Conservation (phyloP, 2,113 vertebrate genomes). For the Caretta caretta region DNA sequence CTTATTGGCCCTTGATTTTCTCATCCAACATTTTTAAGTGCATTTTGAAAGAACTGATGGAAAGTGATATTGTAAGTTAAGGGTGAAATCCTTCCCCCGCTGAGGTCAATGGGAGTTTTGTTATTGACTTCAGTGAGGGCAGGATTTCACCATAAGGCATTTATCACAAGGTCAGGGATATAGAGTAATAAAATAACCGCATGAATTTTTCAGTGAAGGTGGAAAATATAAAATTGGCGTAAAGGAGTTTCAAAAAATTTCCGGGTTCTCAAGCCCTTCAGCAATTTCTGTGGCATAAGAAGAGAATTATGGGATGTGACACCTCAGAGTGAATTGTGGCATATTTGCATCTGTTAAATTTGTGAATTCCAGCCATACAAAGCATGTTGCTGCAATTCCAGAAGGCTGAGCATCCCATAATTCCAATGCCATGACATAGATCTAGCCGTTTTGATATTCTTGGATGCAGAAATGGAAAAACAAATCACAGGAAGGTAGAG, state of each 20-base stretch:
- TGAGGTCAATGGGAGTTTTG: conserved; percentile 11
- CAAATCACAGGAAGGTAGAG: background rate
- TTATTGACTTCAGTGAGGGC: background rate
- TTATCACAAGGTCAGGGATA: conserved; percentile 30
- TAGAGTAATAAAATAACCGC: conserved; percentile 25
- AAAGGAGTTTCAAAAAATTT: background rate
- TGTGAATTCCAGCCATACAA: conserved; percentile 8
- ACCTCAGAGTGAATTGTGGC: conserved; percentile 16
- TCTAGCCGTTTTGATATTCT: background rate
- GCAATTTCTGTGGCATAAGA: conserved; percentile 31
- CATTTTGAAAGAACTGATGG: background rate
- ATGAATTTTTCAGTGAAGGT: background rate
- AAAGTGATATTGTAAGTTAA: background rate
- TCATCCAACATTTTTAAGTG: background rate
- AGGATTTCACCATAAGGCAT: conserved; percentile 26
- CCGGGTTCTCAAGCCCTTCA: conserved; percentile 12
- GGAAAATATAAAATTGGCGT: background rate
- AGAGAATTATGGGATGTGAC: conserved; percentile 38
- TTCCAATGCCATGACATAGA: background rate
- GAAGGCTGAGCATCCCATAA: background rate
- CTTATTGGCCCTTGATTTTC: background rate
- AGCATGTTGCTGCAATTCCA: background rate
- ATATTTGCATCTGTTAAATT: conserved; percentile 26
- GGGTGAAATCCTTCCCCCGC: background rate
- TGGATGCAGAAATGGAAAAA: background rate